Percentiles rank a stretch among this genome's conserved stretches.
Evolutionary conservation across 1,140 invertebrate genomes (phyloP).

Genomic region (Drosophila takahashii): DNA sequence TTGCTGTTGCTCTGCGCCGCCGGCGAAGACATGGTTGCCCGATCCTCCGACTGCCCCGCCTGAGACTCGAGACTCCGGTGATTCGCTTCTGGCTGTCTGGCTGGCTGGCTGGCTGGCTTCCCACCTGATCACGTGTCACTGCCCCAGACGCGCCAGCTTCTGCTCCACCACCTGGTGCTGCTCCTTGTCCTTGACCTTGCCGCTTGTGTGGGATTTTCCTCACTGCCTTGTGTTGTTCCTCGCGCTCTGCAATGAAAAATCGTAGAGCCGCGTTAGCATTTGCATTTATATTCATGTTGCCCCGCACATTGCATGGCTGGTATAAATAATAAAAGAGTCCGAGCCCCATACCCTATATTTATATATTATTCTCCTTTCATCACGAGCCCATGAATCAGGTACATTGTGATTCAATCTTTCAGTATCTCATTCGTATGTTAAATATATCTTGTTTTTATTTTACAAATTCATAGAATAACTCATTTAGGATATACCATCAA

Average conservation of each 20-base stretch:
- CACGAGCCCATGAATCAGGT: slow-evolving; percentile 20
- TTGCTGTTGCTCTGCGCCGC: slow-evolving; percentile 75
- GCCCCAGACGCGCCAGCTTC: slow-evolving; percentile 36
- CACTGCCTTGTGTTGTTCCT: slow-evolving; percentile 9
- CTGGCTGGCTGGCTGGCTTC: slow-evolving; percentile 13
- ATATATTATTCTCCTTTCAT: slow-evolving; percentile 7
- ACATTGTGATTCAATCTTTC: not conserved
- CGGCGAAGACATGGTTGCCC: slow-evolving; percentile 71
- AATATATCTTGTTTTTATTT: too few relatives aligned
- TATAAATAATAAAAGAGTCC: slow-evolving; percentile 29
- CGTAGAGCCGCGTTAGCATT: slow-evolving; percentile 24
- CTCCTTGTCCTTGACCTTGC: not conserved
- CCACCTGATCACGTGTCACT: slow-evolving; percentile 18
- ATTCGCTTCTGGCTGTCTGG: not conserved
- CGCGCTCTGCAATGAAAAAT: slow-evolving; percentile 29
- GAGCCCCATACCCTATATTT: slow-evolving; percentile 1
- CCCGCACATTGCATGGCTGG: slow-evolving; percentile 7
- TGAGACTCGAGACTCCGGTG: slow-evolving; percentile 2
- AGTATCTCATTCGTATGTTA: too few relatives aligned
- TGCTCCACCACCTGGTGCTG: slow-evolving; percentile 21
- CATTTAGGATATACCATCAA: too few relatives aligned
- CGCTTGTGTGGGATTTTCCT: not conserved
- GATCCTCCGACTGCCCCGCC: slow-evolving; percentile 17
- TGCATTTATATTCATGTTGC: slow-evolving; percentile 40
- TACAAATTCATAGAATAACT: not conserved